Evolutionary conservation across 1,140 invertebrate genomes (phyloP), one percentile per base, ranked within the genome.

Genomic region (Oncopodura yosiiana): DNA sequence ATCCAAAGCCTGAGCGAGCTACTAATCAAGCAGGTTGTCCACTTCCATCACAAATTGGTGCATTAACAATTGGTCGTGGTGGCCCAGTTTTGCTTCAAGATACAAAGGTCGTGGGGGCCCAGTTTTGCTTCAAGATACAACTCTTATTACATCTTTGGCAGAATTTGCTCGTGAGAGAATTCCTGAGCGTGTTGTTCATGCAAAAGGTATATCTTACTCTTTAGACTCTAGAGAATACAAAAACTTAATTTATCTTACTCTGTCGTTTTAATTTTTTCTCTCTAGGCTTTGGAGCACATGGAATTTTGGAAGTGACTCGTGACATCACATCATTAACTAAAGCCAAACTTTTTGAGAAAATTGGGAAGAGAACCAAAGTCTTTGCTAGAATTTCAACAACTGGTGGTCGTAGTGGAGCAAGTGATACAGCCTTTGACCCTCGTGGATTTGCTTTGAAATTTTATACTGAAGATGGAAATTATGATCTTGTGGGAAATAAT

Each of bases 231-330:
- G n/a, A n/a, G 30, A 9, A 9, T 9, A n/a, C n/a, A n/a, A 34
- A 34, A 8, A 8, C 6, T 34, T 34, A 8, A 34, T 34, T 34
- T 34, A 9, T 71, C 24, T 53, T 2, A 69, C 14, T 34, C n/a
- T n/a, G n/a, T n/a, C n/a, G n/a, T n/a, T n/a, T n/a, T n/a, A n/a
- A n/a, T n/a, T n/a, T n/a, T n/a, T 78, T 81, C 78, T 14, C 81
- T 81, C 66, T 78, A 79, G 56, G 73, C 30, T 8, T n/a, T n/a
- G n/a, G 92, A 64, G 94, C 94, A 16, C 95, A 94, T 74, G 94
- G 94, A 3, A 93, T 93, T 67, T 94, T 97, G 69, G 90, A 95
- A 73, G 83, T 91, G 4, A 94, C 88, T 1, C 81, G 94, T 65
- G 87, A 94, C 66, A 88, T 96, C 24, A 79, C 78, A 1, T 81